These are phyloP conservation scores for Elysia chlorotica DNA, from an alignment of 1,140 invertebrate genomes.

Conservation along the genomic window DNA sequence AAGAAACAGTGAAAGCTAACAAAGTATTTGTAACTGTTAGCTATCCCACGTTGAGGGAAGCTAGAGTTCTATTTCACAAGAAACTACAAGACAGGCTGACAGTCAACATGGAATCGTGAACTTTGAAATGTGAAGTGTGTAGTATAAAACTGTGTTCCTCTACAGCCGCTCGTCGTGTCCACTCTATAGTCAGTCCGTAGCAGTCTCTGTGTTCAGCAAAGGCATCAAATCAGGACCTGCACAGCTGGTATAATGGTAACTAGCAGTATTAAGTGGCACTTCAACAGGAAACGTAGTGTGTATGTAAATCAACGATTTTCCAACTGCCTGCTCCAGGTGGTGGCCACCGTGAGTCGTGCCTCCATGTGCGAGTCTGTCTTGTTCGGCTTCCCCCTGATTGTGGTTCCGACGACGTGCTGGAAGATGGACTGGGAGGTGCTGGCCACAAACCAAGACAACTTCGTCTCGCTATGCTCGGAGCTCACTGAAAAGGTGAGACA, in stretches of 20 bases:
- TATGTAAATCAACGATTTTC: too few relatives aligned
- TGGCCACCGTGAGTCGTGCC: neutral
- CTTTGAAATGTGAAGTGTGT: too few relatives aligned
- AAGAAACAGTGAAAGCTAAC: neutral
- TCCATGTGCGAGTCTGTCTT: conserved; percentile 15
- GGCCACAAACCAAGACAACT: conserved; percentile 12
- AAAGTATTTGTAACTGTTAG: neutral
- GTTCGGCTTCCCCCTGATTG: conserved; percentile 9
- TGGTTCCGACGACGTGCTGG: conserved; percentile 12
- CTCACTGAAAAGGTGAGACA: conserved; percentile 1
- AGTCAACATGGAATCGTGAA: too few relatives aligned
- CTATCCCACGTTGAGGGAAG: neutral
- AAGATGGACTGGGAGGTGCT: conserved; percentile 17
- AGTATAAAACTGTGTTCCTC: neutral
- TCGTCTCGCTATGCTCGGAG: neutral
- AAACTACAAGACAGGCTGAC: too few relatives aligned
- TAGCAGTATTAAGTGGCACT: too few relatives aligned
- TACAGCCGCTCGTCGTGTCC: neutral
- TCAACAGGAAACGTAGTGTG: too few relatives aligned
- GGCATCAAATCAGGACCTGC: too few relatives aligned
- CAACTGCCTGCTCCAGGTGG: too few relatives aligned
- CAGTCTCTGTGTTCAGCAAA: neutral
- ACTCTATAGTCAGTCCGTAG: neutral
- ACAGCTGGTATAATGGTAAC: too few relatives aligned
- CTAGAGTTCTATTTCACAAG: too few relatives aligned